Evolutionary conservation across 2,888 invertebrate genomes (phyloP), one percentile per base, ranked within the genome.

Genomic region (Pasiphila rectangulata): DNA sequence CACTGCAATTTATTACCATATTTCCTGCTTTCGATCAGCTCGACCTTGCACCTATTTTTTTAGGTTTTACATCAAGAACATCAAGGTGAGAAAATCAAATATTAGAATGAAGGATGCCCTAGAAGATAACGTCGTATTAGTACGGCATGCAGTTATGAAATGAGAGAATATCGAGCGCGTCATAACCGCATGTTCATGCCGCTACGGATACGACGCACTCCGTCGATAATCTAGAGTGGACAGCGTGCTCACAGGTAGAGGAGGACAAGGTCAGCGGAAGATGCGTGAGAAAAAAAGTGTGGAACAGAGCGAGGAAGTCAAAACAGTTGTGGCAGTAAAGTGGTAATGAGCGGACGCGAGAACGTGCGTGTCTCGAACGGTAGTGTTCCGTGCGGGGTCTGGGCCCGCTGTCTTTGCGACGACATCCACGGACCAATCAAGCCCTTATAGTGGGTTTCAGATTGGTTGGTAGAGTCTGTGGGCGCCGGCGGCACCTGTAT

Each of bases 321-420:
- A 70, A 57, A 83, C 66, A 83, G 84, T 84, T 70, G 83, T 86
- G 79, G 78, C 74, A 83, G 86, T 84, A 82, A 79, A 85, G 85
- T 85, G 75, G 83, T 83, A 75, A 84, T 83, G 84, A 81, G 75
- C 77, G 75, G 75, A 75, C 79, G 78, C 79, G 78, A 79, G 70
- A 79, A 73, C 76, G 82, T 83, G 83, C 82, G 75, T 74, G 72
- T 79, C 78, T 75, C 77, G 77, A 49, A 64, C 64, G 70, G 67
- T 67, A 78, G 87, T 88, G 87, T 87, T 87, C 87, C 87, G 87
- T 87, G 87, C 87, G 87, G 87, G 86, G 84, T 83, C 71, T 63
- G 58, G 64, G 72, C 69, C 70, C 72, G 72, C 75, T 62, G 63
- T 63, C 55, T 61, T 57, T 48, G n/a, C n/a, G n/a, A 55, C 59